Evolutionary conservation across 2,797 vertebrate species (phyloP), one percentile per base, ranked within the genome.

Genomic region (Holocentrus rufus): DNA sequence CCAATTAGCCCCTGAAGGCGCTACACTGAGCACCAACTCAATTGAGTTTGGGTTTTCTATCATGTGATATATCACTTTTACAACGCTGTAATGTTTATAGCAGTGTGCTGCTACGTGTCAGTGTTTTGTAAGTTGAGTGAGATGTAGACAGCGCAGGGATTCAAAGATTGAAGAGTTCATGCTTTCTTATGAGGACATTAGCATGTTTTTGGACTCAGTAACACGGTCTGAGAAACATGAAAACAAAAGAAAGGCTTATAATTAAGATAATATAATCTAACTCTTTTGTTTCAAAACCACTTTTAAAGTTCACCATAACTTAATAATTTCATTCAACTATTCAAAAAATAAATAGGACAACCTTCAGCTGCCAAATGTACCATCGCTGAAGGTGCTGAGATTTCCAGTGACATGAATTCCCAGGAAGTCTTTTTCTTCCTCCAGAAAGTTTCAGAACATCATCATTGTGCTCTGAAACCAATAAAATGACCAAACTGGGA

Each of bases 1-100:
- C 91, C 93, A 94, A 94, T 95, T 94, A 95, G 92, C 91, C 92
- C 90, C 92, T 58, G 76, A 91, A 90, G 92, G 91, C 83, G 63
- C 84, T 74, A 82, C 84, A 74, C 79, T 87, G 76, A 89, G 87
- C 86, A 90, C 76, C 85, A 76, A 88, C 88, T 91, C 88, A 90
- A 85, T 88, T 88, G 87, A 91, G 79, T 89, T 90, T 89, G 78
- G 79, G 76, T 82, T 88, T 88, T 86, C 87, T 76, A 87, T 87
- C 79, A 81, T 79, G 91, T 89, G 87, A 92, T 91, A 82, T 83
- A 92, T 90, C 83, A 86, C 79, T 88, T 90, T 90, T 87, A 83
- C 82, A 83, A 76, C 44, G 73, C 62, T 68, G 73, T 85, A 89
- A 87, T 87, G 72, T 85, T 87, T 80, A 77, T 73, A 67, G 76